Percentiles rank a stretch among this genome's conserved stretches.
These are phyloP conservation scores for Anser cygnoides DNA, from an alignment of 2,113 vertebrate species.

Conservation along the genomic window DNA sequence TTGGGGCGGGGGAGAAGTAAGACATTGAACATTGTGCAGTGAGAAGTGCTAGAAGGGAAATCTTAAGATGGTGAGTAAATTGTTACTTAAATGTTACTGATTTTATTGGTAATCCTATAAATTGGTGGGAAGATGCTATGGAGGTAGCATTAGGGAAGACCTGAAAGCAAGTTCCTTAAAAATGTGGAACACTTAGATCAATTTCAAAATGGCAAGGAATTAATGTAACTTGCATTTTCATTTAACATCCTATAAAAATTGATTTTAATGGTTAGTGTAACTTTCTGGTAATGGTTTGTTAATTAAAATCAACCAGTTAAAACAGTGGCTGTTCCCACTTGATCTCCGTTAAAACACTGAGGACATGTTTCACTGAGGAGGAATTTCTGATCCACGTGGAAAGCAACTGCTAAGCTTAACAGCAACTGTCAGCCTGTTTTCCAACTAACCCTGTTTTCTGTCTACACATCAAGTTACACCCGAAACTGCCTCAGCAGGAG, in stretches of 20 bases:
- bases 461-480: neutral
- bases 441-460: constrained; percentile 4
- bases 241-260: neutral
- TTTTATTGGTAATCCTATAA: neutral
- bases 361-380: neutral
- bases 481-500: constrained; percentile 18
- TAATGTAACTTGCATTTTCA: neutral
- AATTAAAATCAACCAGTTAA: neutral
- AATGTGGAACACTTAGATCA: neutral
- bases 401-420: constrained; percentile 3
- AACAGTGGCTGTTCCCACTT: neutral
- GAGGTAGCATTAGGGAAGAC: neutral
- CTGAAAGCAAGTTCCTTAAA: neutral
- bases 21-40: neutral
- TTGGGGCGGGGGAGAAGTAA: neutral
- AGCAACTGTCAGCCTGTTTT: neutral
- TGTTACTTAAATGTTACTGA: neutral
- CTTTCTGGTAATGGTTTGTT: neutral
- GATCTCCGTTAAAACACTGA: neutral
- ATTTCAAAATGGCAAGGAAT: neutral
- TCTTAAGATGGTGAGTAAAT: neutral
- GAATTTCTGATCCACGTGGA: neutral
- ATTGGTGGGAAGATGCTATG: neutral
- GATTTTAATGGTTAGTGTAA: neutral
- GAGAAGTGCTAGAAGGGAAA: neutral